phyloP scores from a whole-genome alignment of 2,797 vertebrate species.

The Cercopithecus neglectus region DNA sequence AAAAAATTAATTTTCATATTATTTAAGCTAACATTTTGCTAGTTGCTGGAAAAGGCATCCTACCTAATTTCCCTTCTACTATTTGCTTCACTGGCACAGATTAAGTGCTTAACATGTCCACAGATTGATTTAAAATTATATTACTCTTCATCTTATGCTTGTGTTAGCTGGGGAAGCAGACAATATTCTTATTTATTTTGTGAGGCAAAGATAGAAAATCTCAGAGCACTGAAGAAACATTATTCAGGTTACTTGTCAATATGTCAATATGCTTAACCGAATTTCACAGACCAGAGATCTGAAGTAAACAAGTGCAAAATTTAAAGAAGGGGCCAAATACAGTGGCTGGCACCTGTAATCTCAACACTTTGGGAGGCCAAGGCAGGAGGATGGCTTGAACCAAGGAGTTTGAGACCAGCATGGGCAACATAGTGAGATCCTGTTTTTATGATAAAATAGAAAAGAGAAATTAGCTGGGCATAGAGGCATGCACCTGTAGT shows the following conservation, averaged over 20 bases:
- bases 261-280: background rate
- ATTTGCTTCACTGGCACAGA: background rate
- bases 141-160: background rate
- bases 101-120: background rate
- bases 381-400: too few species aligned
- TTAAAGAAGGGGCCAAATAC: background rate
- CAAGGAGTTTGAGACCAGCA: too few species aligned
- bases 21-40: background rate
- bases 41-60: background rate
- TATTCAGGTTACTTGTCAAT: background rate
- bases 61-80: background rate
- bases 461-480: too few species aligned
- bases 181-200: background rate
- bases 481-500: too few species aligned
- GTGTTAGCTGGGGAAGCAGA: background rate
- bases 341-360: too few species aligned
- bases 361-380: too few species aligned
- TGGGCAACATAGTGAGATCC: too few species aligned
- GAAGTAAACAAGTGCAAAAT: conserved; percentile 25
- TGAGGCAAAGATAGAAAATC: conserved; percentile 6
- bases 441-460: too few species aligned
- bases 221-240: background rate
- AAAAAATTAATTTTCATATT: background rate
- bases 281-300: background rate
- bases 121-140: background rate